Evolutionary conservation across 1,140 invertebrate species (phyloP).

Genomic region (Spodoptera litura): DNA sequence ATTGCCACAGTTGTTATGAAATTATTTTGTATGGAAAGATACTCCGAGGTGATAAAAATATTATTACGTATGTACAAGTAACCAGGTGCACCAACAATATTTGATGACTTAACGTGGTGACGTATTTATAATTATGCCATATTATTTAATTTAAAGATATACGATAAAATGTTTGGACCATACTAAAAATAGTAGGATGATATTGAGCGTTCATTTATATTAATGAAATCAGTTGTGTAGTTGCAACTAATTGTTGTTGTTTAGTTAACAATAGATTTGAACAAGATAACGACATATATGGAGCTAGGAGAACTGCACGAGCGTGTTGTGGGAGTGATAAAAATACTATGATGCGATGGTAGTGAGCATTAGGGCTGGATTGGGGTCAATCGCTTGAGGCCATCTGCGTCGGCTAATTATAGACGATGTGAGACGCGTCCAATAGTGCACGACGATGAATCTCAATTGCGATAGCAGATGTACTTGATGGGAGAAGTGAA

Average conservation of each 20-base stretch:
- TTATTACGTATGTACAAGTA: slow-evolving; percentile 4
- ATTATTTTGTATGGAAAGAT: slow-evolving; percentile 26
- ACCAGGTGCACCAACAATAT: not conserved
- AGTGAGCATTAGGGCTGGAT: slow-evolving; percentile 79
- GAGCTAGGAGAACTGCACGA: slow-evolving; percentile 55
- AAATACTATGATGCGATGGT: slow-evolving; percentile 75
- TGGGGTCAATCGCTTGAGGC: slow-evolving; percentile 84
- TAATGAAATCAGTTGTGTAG: slow-evolving; percentile 1
- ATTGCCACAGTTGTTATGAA: slow-evolving; percentile 14
- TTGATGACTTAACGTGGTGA: not conserved
- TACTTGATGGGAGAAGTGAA: slow-evolving; percentile 46
- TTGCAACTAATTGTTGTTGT: slow-evolving; percentile 2
- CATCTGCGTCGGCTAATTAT: slow-evolving; percentile 84
- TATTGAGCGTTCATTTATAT: not conserved
- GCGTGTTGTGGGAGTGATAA: slow-evolving; percentile 73
- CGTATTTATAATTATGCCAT: not conserved
- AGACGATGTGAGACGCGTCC: slow-evolving; percentile 70
- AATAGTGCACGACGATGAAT: slow-evolving; percentile 73
- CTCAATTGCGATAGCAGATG: slow-evolving; percentile 61
- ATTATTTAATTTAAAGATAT: not conserved
- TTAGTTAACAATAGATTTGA: slow-evolving; percentile 45
- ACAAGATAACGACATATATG: slow-evolving; percentile 57
- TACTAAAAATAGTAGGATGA: not conserved
- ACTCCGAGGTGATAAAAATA: slow-evolving; percentile 29
- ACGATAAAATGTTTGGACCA: not conserved